These are phyloP conservation scores for Choloepus hoffmanni DNA, from an alignment of 2,113 vertebrate genomes.

Conservation along the genomic window DNA sequence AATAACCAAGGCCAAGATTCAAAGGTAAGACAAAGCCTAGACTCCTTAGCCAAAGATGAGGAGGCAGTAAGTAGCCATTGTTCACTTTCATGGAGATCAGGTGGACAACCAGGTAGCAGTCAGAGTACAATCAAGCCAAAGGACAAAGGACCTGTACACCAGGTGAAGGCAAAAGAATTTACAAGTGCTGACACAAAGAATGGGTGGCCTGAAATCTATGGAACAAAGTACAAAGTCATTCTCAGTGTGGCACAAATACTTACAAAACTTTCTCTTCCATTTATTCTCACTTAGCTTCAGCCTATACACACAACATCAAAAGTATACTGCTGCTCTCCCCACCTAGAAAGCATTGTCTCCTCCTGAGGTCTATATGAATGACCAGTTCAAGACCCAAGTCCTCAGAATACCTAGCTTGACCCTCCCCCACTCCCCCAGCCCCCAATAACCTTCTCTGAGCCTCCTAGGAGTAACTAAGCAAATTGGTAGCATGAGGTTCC, in stretches of 20 bases:
- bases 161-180: conserved; percentile 8
- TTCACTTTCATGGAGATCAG: neutral
- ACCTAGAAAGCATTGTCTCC: neutral
- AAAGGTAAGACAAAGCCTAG: neutral
- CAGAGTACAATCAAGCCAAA: conserved; percentile 23
- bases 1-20: neutral
- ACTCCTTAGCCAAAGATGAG: conserved; percentile 37
- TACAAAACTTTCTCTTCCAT: neutral
- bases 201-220: neutral
- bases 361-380: neutral
- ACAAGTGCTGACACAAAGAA: neutral
- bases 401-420: neutral
- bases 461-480: conserved; percentile 2
- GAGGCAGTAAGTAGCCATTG: neutral
- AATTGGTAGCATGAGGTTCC: neutral
- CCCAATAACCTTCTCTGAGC: neutral
- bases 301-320: neutral
- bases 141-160: neutral
- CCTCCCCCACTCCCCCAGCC: too few species aligned
- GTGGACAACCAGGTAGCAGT: neutral
- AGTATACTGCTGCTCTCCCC: neutral
- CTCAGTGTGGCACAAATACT: neutral
- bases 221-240: conserved; percentile 1
- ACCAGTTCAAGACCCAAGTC: conserved; percentile 22
- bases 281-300: neutral